Evolutionary conservation across 2,888 invertebrate species (phyloP), one percentile per base, ranked within the genome.

Genomic region (Bombyx huttoni): DNA sequence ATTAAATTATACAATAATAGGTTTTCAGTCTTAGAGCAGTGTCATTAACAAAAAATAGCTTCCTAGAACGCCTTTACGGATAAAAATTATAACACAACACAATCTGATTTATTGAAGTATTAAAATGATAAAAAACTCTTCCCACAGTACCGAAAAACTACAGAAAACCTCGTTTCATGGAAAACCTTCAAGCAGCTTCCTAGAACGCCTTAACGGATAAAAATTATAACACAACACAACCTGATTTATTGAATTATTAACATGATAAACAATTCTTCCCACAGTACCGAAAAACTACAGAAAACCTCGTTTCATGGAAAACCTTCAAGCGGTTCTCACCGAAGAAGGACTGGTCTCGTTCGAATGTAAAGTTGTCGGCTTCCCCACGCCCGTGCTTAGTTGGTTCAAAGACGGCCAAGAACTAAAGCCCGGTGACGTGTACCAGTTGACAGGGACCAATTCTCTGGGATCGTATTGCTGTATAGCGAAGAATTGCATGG

Each of bases 321-420:
- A 94, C 64, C 89, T 97, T 9, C 94, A 95, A 78, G 97, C 97
- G 8, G 92, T 97, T 48, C 88, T 97, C 48, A 96, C 97, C 0
- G 96, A 97, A 72, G 97, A 97, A 82, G 97, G 97, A 0, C 82
- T 97, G 40, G 97, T 97, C 0, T 96, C 96, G 0, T 97, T 97
- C 70, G 97, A 97, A 72, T 97, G 97, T 73, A 97, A 97, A 78
- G 96, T 97, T 0, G 96, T 96, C 2, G 97, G 96, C 0, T 96
- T 96, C 62, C 97, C 97, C 0, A 96, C 96, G 0, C 97, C 97
- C 0, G 85, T 93, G 50, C 86, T 97, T 0, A 92, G 94, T 68
- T 97, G 97, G 97, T 97, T 95, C 78, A 97, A 96, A 81, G 97
- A 97, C 73, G 96, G 96, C 0, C 94, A 96, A 71, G 96, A 97